These are phyloP conservation scores for Eira barbara DNA, from an alignment of 2,113 vertebrate genomes.

Conservation along the genomic window DNA sequence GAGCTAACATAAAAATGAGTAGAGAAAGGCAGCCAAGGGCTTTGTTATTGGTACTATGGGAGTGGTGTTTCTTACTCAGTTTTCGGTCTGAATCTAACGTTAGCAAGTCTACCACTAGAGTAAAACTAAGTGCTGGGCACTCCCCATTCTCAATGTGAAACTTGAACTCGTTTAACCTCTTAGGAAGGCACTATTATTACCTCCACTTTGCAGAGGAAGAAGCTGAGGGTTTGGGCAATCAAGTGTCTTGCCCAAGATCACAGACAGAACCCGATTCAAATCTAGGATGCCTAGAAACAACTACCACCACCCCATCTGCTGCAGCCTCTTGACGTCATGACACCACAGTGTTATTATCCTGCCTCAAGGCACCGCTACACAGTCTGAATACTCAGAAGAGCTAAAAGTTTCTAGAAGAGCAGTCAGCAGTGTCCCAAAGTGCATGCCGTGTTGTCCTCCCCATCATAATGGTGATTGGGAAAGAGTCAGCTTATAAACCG, in stretches of 20 bases:
- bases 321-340: rapidly evolving
- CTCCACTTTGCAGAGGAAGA: background rate
- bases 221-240: background rate
- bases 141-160: background rate
- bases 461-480: background rate
- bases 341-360: background rate
- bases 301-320: no score
- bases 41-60: background rate
- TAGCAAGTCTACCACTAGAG: background rate
- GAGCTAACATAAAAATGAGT: background rate
- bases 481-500: background rate
- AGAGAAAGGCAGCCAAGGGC: background rate
- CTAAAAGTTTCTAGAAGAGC: background rate
- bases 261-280: background rate
- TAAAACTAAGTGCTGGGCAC: background rate
- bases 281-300: background rate
- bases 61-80: background rate
- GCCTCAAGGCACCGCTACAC: background rate
- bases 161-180: background rate
- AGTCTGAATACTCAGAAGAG: background rate
- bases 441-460: background rate
- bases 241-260: background rate
- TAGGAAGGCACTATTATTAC: background rate
- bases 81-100: background rate
- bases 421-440: background rate